Evolutionary conservation across 2,797 vertebrate species (phyloP), one percentile per base, ranked within the genome.

Genomic region (Siniperca undulata): DNA sequence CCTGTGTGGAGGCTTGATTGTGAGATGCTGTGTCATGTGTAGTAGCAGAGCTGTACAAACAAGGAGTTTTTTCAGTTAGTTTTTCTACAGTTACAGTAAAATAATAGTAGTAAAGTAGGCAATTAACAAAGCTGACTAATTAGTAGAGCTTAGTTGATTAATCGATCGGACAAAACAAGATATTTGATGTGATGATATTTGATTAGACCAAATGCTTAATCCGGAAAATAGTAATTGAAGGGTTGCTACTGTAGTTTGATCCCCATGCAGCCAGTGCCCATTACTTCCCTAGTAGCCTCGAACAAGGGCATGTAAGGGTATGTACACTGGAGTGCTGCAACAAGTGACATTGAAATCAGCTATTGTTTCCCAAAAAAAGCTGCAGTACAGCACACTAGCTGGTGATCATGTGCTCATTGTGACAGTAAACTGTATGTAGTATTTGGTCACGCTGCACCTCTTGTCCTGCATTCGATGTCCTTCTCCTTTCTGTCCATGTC

Each of bases 241-340:
- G 2, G n/a, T 40, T 60, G 3, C 30, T 67, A 1, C n/a, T 56
- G 20, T 17, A 40, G 38, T 81, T 72, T 70, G 53, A 19, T 66
- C 50, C 8, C 48, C 14, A 19, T 70, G 38, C 11, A 69, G 14
- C 42, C 14, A n/a, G n/a, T 52, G 10, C 14, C 24, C 67, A 27
- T 69, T 62, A 40, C 24, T 24, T 70, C 7, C 19, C 7, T 14
- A 36, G 44, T 68, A 42, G 30, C 72, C 79, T 46, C 77, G 55
- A 77, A 56, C 76, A 77, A 83, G 69, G 77, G 13, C 64, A 67
- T 61, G 58, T 74, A 20, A 52, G 20, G 13, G 50, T 58, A 24
- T 40, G 24, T 66, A 10, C 7, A 1, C 62, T 10, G 59, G 7
- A 38, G 59, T 38, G 24, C 13, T 66, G 1, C 10, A 60, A 12